phyloP scores from a whole-genome alignment of 2,797 vertebrate genomes.

The Clarias pachynema region DNA sequence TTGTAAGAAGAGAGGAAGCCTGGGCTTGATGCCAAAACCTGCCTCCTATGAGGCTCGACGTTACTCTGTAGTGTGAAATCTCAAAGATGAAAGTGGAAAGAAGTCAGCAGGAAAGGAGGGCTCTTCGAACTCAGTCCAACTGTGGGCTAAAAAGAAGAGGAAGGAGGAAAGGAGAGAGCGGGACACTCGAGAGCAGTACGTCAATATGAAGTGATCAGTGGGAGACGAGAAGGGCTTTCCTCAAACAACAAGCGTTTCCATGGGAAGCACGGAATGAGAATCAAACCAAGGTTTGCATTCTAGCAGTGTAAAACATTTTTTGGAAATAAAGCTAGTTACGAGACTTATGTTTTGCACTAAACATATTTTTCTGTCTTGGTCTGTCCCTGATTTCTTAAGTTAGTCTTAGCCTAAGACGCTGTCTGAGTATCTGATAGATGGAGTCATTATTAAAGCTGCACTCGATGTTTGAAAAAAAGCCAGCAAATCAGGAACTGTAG shows the following conservation, averaged over 20 bases:
- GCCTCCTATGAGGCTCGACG: neutral
- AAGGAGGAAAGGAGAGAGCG: neutral
- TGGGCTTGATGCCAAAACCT: neutral
- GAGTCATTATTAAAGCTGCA: slow-evolving; percentile 15
- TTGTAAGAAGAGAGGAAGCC: slow-evolving; percentile 3
- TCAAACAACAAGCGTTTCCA: neutral
- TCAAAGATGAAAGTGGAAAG: slow-evolving; percentile 1
- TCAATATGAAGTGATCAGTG: neutral
- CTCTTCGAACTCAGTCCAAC: slow-evolving; percentile 1
- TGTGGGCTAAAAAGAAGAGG: slow-evolving; percentile 14
- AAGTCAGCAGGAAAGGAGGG: neutral
- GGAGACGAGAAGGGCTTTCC: neutral
- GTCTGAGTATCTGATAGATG: neutral
- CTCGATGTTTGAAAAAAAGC: neutral
- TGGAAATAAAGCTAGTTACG: neutral
- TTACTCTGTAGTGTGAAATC: neutral
- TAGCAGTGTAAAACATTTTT: neutral
- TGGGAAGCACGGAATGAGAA: neutral
- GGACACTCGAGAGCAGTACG: neutral
- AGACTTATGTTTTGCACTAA: neutral
- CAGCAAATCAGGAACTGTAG: slow-evolving; percentile 2
- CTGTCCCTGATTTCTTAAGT: neutral
- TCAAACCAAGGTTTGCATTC: neutral
- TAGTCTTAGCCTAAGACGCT: neutral
- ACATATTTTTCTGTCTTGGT: neutral